Base-by-base conservation (phyloP, 2,888 invertebrate genomes). In the Nipponacmea schrenckii region DNA sequence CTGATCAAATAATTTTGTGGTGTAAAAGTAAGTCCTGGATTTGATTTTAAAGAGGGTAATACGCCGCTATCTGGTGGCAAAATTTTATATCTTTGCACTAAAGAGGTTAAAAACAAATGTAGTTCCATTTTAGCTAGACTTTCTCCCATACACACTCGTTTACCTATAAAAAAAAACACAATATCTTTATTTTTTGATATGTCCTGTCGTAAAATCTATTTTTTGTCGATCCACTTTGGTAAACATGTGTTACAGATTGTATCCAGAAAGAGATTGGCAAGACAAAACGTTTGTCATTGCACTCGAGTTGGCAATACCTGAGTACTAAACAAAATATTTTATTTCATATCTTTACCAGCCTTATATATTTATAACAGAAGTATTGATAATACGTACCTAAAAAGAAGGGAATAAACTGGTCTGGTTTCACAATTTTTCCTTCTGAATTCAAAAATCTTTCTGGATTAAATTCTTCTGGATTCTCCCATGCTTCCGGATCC, bases 91-190 rank as follows among this genome's bases (percentile, higher is more conserved):
- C 73, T 67, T 63, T 79, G 76, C 2, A 80, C 67, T 27, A 80
- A 67, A 12, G 73, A 65, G 5, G 78, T 71, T 4, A 80, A 48
- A 45, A 79, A 72, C 24, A 73, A 74, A 50, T 80, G 80, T 45
- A 80, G 65, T 48, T 81, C 81, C 79, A 80, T 80, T 50, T 72
- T 69, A 12, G 79, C 81, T 8, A 80, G 63, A 39, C n/a, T 48
- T 50, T 74, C 73, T 0, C 80, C 80, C 7, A 74, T 72, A 62
- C 80, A 80, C 20, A 65, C 64, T 31, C 80, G 64, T 24, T 70
- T 67, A 64, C 80, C 80, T 80, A n/a, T n/a, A 74, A 27, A 62
- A 63, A n/a, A 50, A 24, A 65, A 62, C 45, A 62, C 20, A n/a
- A n/a, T n/a, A n/a, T n/a, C n/a, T n/a, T n/a, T n/a, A n/a, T n/a